These are phyloP conservation scores for Panthera uncia DNA, from an alignment of 2,113 vertebrate species.

Conservation along the genomic window DNA sequence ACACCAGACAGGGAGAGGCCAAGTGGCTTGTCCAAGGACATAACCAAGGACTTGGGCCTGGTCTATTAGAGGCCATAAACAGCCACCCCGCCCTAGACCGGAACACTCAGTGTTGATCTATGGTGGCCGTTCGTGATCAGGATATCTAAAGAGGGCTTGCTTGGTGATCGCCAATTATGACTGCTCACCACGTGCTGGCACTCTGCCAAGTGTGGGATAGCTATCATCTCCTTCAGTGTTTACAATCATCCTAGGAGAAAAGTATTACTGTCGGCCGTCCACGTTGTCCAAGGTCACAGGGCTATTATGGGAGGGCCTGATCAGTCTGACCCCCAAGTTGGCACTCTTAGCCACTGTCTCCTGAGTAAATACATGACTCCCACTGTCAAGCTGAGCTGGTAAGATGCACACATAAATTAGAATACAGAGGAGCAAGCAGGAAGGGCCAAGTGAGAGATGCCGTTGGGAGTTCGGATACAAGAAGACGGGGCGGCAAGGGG, in stretches of 20 bases:
- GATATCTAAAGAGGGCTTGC: neutral
- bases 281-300: neutral
- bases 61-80: too few relatives aligned
- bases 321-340: neutral
- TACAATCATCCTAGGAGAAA: neutral
- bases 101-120: neutral
- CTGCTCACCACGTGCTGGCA: accelerated
- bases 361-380: neutral
- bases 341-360: neutral
- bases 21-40: neutral
- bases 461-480: neutral
- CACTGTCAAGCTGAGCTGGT: neutral
- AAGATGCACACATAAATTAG: neutral
- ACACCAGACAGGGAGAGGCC: neutral
- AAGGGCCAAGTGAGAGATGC: neutral
- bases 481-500: neutral
- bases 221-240: neutral
- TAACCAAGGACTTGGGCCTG: neutral
- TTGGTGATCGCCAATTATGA: neutral
- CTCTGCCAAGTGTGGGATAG: neutral
- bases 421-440: neutral
- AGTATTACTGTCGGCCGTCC: neutral
- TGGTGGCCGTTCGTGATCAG: neutral
- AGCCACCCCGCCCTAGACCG: neutral
- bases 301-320: neutral